Conservation (phyloP, 2,113 vertebrate species). For the Heloderma charlesbogerti region DNA sequence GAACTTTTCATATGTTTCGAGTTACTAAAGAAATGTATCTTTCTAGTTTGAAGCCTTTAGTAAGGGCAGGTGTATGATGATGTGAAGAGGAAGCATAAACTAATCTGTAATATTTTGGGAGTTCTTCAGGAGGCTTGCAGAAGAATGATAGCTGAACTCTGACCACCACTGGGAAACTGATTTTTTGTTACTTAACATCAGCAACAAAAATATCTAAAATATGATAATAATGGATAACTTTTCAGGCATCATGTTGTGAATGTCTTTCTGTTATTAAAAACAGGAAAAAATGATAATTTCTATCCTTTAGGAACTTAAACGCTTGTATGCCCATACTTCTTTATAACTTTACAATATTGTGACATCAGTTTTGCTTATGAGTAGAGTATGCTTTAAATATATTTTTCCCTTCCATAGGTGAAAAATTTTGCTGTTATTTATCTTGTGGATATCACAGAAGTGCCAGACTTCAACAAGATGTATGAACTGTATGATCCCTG, state of each 20-base stretch:
- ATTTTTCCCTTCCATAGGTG: conserved; percentile 79
- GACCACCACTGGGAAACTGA: background rate
- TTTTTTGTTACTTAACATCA: background rate
- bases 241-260: background rate
- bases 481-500: conserved; percentile 98
- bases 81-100: background rate
- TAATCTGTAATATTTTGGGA: background rate
- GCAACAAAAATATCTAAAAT: background rate
- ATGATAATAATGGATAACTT: background rate
- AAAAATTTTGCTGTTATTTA: conserved; percentile 99
- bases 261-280: background rate
- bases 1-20: background rate
- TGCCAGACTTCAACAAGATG: conserved; percentile 99
- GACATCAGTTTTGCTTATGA: background rate
- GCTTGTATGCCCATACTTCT: background rate
- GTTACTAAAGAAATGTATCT: background rate
- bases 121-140: background rate
- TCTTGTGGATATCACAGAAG: conserved; percentile 98
- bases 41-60: background rate
- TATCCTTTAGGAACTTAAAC: background rate
- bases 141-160: background rate
- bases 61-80: background rate
- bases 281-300: too few relatives aligned
- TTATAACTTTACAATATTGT: background rate
- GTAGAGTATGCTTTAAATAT: background rate